Conservation (phyloP, 2,797 vertebrate species). For the Rhinichthys osculus region DNA sequence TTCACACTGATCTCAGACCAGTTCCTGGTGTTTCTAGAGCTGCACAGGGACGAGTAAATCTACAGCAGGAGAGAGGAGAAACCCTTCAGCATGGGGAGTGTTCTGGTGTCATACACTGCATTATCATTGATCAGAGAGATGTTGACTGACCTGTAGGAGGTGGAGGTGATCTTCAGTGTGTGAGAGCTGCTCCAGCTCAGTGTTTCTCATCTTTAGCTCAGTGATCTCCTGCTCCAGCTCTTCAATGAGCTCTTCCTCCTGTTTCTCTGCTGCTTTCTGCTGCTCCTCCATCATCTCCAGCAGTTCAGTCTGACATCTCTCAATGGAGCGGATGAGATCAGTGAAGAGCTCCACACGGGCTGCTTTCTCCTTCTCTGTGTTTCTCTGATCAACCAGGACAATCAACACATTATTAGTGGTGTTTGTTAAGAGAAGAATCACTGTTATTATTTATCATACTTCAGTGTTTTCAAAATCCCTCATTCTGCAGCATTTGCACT, state of each 20-base stretch:
- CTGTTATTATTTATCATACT: no score
- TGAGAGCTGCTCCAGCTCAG: slow-evolving; percentile 36
- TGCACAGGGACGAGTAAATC: slow-evolving; percentile 29
- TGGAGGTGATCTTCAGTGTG: slow-evolving; percentile 46
- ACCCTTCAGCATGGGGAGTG: not conserved
- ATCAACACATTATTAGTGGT: no score
- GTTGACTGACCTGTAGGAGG: slow-evolving; percentile 40
- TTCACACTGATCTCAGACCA: slow-evolving; percentile 37
- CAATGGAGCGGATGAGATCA: no score
- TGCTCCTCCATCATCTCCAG: not conserved
- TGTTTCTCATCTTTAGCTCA: not conserved
- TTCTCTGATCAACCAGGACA: no score
- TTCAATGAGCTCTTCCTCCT: not conserved
- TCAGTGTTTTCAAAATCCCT: no score
- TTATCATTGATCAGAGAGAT: not conserved
- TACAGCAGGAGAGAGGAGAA: slow-evolving; percentile 27
- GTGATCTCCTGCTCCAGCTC: slow-evolving; percentile 20
- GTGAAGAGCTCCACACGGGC: no score
- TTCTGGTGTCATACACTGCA: not conserved
- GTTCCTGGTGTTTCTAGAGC: slow-evolving; percentile 25
- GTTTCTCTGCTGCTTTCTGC: not conserved
- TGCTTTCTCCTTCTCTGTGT: no score
- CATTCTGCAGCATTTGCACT: no score
- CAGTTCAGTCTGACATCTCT: not conserved
- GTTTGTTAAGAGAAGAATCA: no score